phyloP scores from a whole-genome alignment of 2,113 vertebrate genomes.

The Myiozetetes cayanensis region DNA sequence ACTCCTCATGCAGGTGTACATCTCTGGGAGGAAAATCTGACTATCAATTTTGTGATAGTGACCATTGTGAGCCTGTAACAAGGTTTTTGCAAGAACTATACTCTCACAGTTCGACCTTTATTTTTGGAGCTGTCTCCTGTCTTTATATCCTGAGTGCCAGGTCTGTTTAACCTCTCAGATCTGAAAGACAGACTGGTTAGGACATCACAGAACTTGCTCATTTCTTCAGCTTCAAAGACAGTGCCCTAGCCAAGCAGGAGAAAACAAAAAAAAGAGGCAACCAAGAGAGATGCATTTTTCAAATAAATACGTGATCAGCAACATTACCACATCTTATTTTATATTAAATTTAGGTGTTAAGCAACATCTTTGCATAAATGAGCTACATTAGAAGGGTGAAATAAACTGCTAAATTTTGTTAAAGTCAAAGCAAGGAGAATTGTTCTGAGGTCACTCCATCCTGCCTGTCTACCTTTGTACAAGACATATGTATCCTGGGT shows the following conservation, averaged over 20 bases:
- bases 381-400: background rate
- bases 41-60: background rate
- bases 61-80: background rate
- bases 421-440: background rate
- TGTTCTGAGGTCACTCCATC: background rate
- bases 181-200: background rate
- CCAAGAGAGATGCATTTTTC: background rate
- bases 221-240: background rate
- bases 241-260: background rate
- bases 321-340: background rate
- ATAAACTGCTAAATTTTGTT: background rate
- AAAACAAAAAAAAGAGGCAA: fast-evolving
- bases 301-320: background rate
- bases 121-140: fast-evolving
- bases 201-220: background rate
- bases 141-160: fast-evolving
- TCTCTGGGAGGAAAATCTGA: background rate
- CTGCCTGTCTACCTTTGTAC: background rate
- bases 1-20: fast-evolving
- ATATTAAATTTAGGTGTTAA: background rate
- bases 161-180: background rate
- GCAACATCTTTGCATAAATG: background rate
- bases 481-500: background rate
- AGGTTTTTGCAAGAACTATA: background rate
- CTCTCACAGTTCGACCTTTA: background rate